Conservation (phyloP, 2,113 vertebrate genomes). For the Arvicanthis niloticus region DNA sequence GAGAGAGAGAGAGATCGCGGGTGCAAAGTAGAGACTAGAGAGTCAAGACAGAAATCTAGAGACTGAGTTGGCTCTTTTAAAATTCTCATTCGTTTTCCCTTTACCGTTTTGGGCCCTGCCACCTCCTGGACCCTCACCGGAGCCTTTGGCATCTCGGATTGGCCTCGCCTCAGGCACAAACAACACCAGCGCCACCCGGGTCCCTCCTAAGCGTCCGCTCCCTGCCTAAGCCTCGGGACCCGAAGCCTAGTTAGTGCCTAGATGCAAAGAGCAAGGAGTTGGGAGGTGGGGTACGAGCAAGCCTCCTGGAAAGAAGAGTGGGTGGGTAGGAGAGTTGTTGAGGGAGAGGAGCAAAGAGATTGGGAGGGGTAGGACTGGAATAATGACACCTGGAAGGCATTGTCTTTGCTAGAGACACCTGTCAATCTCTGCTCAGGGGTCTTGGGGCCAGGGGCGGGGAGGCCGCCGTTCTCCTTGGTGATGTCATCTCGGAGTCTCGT, state of each 20-base stretch:
- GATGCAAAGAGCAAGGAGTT: background rate
- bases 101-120: background rate
- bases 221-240: background rate
- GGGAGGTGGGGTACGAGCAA: background rate
- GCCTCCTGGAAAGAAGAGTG: background rate
- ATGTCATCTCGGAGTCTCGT: constrained; percentile 67
- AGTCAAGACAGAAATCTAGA: constrained; percentile 44
- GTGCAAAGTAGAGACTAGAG: too few relatives aligned
- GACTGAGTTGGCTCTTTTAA: constrained; percentile 67
- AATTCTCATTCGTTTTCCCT: background rate
- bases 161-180: background rate
- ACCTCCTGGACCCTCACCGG: background rate
- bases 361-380: background rate
- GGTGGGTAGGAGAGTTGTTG: background rate
- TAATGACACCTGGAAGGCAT: constrained; percentile 73
- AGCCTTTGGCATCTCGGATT: background rate
- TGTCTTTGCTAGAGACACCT: constrained; percentile 75
- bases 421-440: constrained; percentile 71
- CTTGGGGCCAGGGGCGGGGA: constrained; percentile 23
- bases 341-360: background rate
- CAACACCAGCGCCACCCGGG: background rate
- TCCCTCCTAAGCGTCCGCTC: background rate
- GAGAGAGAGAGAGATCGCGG: background rate
- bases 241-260: background rate
- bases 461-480: constrained; percentile 69